Conservation (phyloP, 2,888 invertebrate species). For the Falcaria lacertinaria region DNA sequence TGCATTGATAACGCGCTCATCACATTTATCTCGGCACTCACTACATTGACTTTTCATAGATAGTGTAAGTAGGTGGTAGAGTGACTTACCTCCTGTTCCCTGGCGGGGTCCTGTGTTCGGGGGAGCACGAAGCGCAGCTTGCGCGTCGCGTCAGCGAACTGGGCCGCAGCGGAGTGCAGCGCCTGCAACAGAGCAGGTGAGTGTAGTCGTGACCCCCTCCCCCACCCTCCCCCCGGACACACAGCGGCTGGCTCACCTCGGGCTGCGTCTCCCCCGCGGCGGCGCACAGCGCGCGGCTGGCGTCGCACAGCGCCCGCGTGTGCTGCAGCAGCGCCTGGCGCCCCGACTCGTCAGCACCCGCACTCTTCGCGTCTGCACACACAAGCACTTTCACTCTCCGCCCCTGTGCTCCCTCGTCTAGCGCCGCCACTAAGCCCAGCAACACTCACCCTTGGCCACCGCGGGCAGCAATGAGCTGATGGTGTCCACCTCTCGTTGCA, state of each 20-base stretch:
- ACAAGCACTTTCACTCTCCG: too few relatives aligned
- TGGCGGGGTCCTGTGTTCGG: slow-evolving; percentile 15
- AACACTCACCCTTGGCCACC: slow-evolving; percentile 41
- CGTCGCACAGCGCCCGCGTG: slow-evolving; percentile 30
- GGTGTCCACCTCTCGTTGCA: slow-evolving; percentile 34
- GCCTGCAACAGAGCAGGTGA: slow-evolving; percentile 20
- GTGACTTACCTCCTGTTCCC: slow-evolving; percentile 29
- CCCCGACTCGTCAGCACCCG: slow-evolving; percentile 23
- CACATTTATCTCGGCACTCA: too few relatives aligned
- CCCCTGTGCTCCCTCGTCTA: too few relatives aligned
- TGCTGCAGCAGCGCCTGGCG: slow-evolving; percentile 25
- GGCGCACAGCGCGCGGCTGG: slow-evolving; percentile 28
- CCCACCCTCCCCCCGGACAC: too few relatives aligned
- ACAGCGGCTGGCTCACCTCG: slow-evolving; percentile 11
- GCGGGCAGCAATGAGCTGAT: slow-evolving; percentile 44
- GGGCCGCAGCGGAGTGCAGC: slow-evolving; percentile 27
- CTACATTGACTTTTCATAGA: too few relatives aligned
- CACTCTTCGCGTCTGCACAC: slow-evolving; percentile 35
- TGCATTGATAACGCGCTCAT: too few relatives aligned
- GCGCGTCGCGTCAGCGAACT: slow-evolving; percentile 34
- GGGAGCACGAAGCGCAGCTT: slow-evolving; percentile 32
- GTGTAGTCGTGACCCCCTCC: too few relatives aligned
- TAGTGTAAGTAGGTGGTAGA: not conserved
- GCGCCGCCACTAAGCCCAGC: too few relatives aligned
- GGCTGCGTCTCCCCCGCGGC: slow-evolving; percentile 16